These are phyloP conservation scores for Percopsis omiscomaycus DNA, from an alignment of 2,797 vertebrate species.

Conservation along the genomic window DNA sequence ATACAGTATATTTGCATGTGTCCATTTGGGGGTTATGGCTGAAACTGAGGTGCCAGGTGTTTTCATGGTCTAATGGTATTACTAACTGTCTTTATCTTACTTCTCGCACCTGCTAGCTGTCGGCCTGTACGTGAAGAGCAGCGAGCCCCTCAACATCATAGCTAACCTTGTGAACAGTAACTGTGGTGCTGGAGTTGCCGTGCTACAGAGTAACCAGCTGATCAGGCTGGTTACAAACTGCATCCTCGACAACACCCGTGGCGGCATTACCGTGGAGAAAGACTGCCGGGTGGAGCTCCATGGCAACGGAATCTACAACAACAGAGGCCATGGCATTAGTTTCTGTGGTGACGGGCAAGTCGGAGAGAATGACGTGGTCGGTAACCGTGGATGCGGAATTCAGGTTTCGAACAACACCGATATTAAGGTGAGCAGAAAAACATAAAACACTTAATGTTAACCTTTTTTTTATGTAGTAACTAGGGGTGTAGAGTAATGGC, in stretches of 20 bases:
- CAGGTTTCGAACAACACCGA: constrained; percentile 81
- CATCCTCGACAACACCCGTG: constrained; percentile 82
- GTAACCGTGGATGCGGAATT: constrained; percentile 83
- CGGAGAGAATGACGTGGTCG: constrained; percentile 86
- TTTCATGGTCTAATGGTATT: neutral
- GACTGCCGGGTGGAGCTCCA: constrained; percentile 87
- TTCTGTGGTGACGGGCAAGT: constrained; percentile 84
- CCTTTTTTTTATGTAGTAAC: neutral
- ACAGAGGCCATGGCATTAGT: constrained; percentile 81
- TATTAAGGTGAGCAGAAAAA: constrained; percentile 78
- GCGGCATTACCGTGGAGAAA: constrained; percentile 82
- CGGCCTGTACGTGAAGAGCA: constrained; percentile 89
- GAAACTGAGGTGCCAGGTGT: too few species aligned
- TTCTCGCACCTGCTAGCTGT: constrained; percentile 73
- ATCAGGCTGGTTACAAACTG: constrained; percentile 85
- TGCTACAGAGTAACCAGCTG: constrained; percentile 87
- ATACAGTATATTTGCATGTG: too few species aligned
- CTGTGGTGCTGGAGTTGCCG: constrained; percentile 77
- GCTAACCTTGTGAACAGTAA: constrained; percentile 86
- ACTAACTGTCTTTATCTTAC: neutral
- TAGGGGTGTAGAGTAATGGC: neutral
- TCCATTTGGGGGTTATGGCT: too few species aligned
- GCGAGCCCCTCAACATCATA: constrained; percentile 82
- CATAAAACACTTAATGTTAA: neutral
- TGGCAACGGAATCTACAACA: constrained; percentile 89